Evolutionary conservation across 2,888 invertebrate genomes (phyloP).

Genomic region (Oscheius myriophilus): DNA sequence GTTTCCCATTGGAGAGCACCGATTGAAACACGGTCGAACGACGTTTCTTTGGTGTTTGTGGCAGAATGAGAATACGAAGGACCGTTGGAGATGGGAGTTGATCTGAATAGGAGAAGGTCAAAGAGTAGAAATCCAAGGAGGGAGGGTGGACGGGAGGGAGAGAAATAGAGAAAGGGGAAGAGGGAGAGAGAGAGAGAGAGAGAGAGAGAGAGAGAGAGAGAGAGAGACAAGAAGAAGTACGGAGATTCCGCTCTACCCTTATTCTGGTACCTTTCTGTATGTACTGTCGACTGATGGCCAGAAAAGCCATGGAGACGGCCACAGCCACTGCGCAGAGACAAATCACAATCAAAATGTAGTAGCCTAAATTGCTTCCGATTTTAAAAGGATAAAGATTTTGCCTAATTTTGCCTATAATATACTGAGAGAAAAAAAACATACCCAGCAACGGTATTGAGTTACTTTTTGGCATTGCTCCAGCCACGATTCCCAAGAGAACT

Average conservation of each 20-base stretch:
- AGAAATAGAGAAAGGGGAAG: too few species aligned
- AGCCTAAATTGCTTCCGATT: constrained; percentile 49
- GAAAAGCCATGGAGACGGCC: constrained; percentile 61
- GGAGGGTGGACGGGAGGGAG: too few species aligned
- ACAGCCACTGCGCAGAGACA: constrained; percentile 64
- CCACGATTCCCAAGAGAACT: constrained; percentile 64
- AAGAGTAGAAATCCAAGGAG: constrained; percentile 17
- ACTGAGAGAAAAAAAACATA: too few species aligned
- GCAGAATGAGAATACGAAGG: constrained; percentile 1
- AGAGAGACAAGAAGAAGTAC: too few species aligned
- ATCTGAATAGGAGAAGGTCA: neutral
- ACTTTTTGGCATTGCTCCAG: constrained; percentile 66
- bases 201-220: too few species aligned
- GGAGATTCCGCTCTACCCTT: too few species aligned
- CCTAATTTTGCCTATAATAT: too few species aligned
- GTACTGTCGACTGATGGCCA: constrained; percentile 59
- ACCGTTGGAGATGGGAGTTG: constrained; percentile 4
- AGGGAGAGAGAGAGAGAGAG: too few species aligned
- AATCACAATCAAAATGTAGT: constrained; percentile 65
- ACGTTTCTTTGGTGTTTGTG: constrained; percentile 11
- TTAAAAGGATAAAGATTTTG: neutral
- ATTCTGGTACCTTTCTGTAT: constrained; percentile 58
- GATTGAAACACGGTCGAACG: constrained; percentile 17
- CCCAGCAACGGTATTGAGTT: constrained; percentile 65
- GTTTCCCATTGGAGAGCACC: neutral